Evolutionary conservation across 2,888 invertebrate genomes (phyloP), one percentile per base, ranked within the genome.

Genomic region (Metopia argyrocephala): DNA sequence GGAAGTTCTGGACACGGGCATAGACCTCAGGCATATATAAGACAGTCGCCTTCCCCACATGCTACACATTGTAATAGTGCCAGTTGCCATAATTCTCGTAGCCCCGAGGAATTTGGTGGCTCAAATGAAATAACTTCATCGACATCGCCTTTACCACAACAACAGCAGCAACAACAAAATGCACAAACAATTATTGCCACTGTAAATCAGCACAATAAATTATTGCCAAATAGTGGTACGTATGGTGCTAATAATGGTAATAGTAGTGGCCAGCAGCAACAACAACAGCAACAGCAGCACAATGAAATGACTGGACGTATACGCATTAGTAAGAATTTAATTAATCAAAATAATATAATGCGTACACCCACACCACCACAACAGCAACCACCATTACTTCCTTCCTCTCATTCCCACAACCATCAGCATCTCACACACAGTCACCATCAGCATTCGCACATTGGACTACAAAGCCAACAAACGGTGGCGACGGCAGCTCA

Each of bases 51-150:
- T 68, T 70, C 79, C 27, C 79, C 78, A 18, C 79, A 79, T 23
- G 74, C 76, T 25, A 38, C 38, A 38, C 80, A 78, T 64, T 81
- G 69, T 61, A 79, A 79, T 70, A 83, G 76, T 82, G 74, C 78
- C 31, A 70, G 76, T n/a, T 78, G 83, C 15, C 76, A 75, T 25
- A 78, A 79, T 75, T 71, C 86, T 21, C 85, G 85, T 61, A 90
- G 90, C 81, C 88, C 89, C 25, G 90, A 90, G 82, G 90, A 93
- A 28, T 93, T 93, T 68, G 93, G 93, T 20, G 92, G 92, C 46
- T 93, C 93, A 78, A 93, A 93, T 86, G 93, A 93, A 84, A 93
- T 93, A 70, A 93, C 93, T 38, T 93, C 93, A 15, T 93, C 93
- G n/a, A 93, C 93, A 56, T 93, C 93, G 59, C 93, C 93, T 45